Conservation (phyloP, 2,888 invertebrate genomes). For the Mallateleia sp. region DNA sequence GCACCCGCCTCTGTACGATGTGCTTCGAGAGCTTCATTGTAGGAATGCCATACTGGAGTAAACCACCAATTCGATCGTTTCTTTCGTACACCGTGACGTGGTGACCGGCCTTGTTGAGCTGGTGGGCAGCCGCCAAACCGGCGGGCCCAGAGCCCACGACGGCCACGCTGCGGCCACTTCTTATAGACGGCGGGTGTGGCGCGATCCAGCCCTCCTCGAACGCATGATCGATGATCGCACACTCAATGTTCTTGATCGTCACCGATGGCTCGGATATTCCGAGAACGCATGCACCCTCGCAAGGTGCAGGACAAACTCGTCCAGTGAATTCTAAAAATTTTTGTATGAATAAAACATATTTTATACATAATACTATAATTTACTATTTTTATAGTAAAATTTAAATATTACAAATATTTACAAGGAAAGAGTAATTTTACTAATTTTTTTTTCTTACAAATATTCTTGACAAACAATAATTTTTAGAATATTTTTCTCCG, state of each 20-base stretch:
- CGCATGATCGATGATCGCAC: constrained; percentile 99
- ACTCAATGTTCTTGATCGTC: constrained; percentile 99
- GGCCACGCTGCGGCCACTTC: constrained; percentile 96
- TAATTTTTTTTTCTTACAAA: too few relatives aligned
- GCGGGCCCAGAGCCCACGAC: constrained; percentile 98
- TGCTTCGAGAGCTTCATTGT: constrained; percentile 99
- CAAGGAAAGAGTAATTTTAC: too few relatives aligned
- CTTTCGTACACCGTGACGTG: constrained; percentile 99
- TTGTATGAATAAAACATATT: too few relatives aligned
- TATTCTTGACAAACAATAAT: too few relatives aligned
- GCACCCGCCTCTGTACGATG: constrained; percentile 97
- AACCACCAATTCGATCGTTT: constrained; percentile 98
- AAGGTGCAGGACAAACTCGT: constrained; percentile 98
- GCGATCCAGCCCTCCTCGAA: constrained; percentile 98
- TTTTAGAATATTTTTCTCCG: too few relatives aligned
- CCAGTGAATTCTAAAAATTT: constrained; percentile 95
- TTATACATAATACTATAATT: too few relatives aligned
- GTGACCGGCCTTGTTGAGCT: constrained; percentile 99
- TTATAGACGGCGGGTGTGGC: constrained; percentile 93
- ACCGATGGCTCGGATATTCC: constrained; percentile 99
- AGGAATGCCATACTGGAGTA: constrained; percentile 99
- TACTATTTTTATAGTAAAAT: too few relatives aligned
- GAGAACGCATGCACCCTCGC: constrained; percentile 99
- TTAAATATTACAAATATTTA: too few relatives aligned
- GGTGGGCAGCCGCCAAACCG: constrained; percentile 98